Evolutionary conservation across 2,888 invertebrate genomes (phyloP), one percentile per base, ranked within the genome.

Genomic region (Epinotia demarniana): DNA sequence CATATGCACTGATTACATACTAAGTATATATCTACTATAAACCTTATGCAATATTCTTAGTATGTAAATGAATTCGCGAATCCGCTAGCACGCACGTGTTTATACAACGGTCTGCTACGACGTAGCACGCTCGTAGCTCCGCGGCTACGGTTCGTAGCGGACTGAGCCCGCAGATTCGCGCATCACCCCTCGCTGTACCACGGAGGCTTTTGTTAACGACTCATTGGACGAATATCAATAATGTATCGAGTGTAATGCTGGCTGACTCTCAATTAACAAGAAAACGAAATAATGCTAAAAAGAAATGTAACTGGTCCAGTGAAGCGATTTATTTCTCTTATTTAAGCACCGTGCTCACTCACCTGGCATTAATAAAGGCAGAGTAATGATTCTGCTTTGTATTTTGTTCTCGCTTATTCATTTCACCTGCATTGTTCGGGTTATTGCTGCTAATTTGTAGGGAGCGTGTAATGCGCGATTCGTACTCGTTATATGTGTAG

Each of bases 81-180:
- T 46, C 23, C 53, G 33, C 49, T 33, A 33, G 33, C 53, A 46
- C 72, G 72, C 63, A 46, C 72, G 72, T 64, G 63, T 72, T 61
- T 43, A 13, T 23, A n/a, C 72, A 23, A 18, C 57, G 72, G 60
- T 9, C 58, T 61, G 77, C 72, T 77, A 77, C 73, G 68, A 78
- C 87, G 90, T 87, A 87, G 86, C 84, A 77, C 79, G 79, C 80
- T 80, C 89, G 91, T 90, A 89, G 91, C 89, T 81, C 81, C 84
- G 81, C 83, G 79, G 84, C 92, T 89, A 90, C 91, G 90, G 79
- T 83, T 81, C 90, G 91, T 91, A 91, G 90, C 86, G 81, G 85
- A 93, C 92, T 93, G 92, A 88, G 88, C 87, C 80, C 83, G 83
- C 84, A 85, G 85, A 87, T 86, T 84, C 87, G 90, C 88, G 87